Conservation (phyloP, 2,888 invertebrate species). For the Nymphalis polychloros region DNA sequence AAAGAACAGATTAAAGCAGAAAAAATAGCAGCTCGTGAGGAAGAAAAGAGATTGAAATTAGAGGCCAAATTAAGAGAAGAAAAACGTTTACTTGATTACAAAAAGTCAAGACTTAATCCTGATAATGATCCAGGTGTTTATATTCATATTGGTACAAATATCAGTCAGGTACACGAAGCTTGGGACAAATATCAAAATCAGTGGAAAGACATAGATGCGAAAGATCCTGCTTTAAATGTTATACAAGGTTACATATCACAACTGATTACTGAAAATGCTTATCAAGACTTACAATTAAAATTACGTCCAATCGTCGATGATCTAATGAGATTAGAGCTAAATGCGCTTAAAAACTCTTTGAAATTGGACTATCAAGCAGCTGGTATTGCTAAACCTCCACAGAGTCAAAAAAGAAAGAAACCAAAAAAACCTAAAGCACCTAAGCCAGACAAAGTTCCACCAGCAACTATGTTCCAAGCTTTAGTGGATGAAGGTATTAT, state of each 20-base stretch:
- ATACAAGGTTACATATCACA: constrained; percentile 83
- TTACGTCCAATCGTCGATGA: constrained; percentile 87
- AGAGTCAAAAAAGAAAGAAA: constrained; percentile 62
- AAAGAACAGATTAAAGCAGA: constrained; percentile 76
- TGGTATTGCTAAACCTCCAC: constrained; percentile 49
- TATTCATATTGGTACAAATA: constrained; percentile 51
- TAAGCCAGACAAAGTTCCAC: constrained; percentile 83
- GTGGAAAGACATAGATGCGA: constrained; percentile 65
- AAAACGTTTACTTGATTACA: constrained; percentile 70
- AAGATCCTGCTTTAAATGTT: constrained; percentile 79
- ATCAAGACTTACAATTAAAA: constrained; percentile 84
- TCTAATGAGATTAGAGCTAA: constrained; percentile 82
- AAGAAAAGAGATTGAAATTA: constrained; percentile 60
- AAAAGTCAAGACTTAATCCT: constrained; percentile 72
- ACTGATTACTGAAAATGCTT: constrained; percentile 84
- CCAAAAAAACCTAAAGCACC: constrained; percentile 73
- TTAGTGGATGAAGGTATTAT: constrained; percentile 87
- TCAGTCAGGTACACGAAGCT: constrained; percentile 49
- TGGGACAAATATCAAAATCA: constrained; percentile 63
- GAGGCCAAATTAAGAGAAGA: constrained; percentile 61
- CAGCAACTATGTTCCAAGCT: constrained; percentile 86
- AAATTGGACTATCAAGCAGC: constrained; percentile 61
- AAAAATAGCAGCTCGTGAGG: constrained; percentile 64
- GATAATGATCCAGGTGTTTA: constrained; percentile 71
- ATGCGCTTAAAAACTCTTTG: constrained; percentile 77